phyloP scores from a whole-genome alignment of 2,888 invertebrate species.

The Cataglyphis cursor region DNA sequence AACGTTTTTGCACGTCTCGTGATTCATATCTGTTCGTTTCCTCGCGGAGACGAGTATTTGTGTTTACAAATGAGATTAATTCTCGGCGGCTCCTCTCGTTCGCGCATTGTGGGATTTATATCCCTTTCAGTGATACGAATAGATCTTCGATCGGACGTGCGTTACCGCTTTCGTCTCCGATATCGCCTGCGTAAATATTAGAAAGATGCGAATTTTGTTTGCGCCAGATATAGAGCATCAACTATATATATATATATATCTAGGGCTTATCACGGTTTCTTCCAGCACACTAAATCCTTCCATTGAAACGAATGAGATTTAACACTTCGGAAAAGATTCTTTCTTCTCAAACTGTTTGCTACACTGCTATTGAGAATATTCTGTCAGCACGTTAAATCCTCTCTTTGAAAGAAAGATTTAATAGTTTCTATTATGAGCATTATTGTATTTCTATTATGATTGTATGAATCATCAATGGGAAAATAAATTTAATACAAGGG shows the following conservation, averaged over 20 bases:
- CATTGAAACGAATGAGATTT: conserved; percentile 29
- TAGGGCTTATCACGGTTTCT: conserved; percentile 37
- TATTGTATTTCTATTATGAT: neutral
- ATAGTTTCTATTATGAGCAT: conserved; percentile 3
- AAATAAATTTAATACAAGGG: neutral
- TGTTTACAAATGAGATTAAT: conserved; percentile 50
- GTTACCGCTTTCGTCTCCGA: neutral
- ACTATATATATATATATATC: neutral
- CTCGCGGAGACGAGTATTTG: conserved; percentile 18
- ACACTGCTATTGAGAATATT: neutral
- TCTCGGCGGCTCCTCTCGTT: conserved; percentile 19
- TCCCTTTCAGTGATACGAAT: conserved; percentile 47
- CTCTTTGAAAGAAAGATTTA: conserved; percentile 11
- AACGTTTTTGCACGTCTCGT: conserved; percentile 21
- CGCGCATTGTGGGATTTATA: conserved; percentile 26
- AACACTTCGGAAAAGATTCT: conserved; percentile 16
- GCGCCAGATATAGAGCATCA: neutral
- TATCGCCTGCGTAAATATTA: conserved; percentile 34
- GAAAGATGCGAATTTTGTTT: conserved; percentile 22
- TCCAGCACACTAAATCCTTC: conserved; percentile 46
- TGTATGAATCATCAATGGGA: neutral
- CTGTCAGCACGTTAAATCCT: neutral
- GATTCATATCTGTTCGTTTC: conserved; percentile 23
- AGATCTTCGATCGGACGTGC: conserved; percentile 47
- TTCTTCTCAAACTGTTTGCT: conserved; percentile 9